Base-by-base conservation (phyloP, 2,113 vertebrate genomes). In the Ascaphus truei region DNA sequence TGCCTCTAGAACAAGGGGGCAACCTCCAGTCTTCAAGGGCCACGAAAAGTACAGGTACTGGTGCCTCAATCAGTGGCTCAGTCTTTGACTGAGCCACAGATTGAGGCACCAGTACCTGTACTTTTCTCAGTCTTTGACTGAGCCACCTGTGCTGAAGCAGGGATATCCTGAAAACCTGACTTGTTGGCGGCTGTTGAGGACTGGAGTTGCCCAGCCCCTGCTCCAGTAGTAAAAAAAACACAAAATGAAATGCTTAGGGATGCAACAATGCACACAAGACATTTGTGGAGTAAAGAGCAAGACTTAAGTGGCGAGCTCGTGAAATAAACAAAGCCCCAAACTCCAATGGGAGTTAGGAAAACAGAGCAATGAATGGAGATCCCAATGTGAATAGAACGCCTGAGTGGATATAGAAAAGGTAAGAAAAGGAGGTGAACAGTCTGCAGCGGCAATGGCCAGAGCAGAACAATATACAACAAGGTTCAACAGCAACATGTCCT, bases 201-300 rank as follows among this genome's bases (percentile, higher is more conserved):
- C n/a, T n/a, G n/a, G n/a, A n/a, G n/a, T 23, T 75, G 57, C 62
- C 41, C 3, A 0, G 0, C 0, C 1, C 57, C 31, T 58, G 11
- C 48, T 3, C 16, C 30, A 8, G 26, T 61, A 26, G 1, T n/a
- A n/a, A n/a, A n/a, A n/a, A n/a, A n/a, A n/a, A n/a, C n/a, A 60
- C 57, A 26, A 60, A 63, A 26, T 34, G 26, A 65, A 66, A 55
- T 56, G 36, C 63, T 66, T 66, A 55, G 16, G 16, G 33, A 26
- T 25, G 4, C 3, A 66, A 66, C 62, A 55, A 65, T 63, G 36
- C 22, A 3, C 5, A 65, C n/a, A 20, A n/a, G 62, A 25, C 4
- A 52, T 23, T 11, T 25, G 13, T n/a, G 22, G 33, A 66, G 56
- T 15, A 34, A 34, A 58, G 33, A 58, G 56, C 33, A 58, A 58